Percentiles rank a stretch among this genome's conserved stretches.
These are phyloP conservation scores for Drosophila arawakana DNA, from an alignment of 1,140 invertebrate genomes.

Conservation along the genomic window DNA sequence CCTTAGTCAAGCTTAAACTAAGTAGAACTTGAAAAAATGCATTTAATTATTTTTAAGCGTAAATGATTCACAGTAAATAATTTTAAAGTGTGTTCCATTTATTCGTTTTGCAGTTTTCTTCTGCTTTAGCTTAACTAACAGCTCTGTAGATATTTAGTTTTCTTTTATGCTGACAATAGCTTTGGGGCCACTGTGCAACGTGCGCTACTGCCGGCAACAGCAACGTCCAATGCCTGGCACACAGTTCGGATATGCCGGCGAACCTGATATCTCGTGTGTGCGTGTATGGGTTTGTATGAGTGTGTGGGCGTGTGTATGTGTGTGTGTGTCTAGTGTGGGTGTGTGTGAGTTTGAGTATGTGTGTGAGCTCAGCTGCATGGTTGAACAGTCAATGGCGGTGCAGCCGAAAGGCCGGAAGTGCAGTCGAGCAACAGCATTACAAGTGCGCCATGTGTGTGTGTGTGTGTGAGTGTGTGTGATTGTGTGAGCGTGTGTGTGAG, in stretches of 20 bases:
- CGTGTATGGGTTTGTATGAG: slow-evolving; percentile 8
- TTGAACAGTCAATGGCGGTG: slow-evolving; percentile 74
- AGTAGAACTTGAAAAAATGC: too few relatives aligned
- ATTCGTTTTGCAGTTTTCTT: too few relatives aligned
- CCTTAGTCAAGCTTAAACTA: too few relatives aligned
- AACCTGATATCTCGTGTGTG: slow-evolving; percentile 57
- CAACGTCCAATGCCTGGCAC: slow-evolving; percentile 48
- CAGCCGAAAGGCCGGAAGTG: slow-evolving; percentile 71
- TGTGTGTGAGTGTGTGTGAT: slow-evolving; percentile 7
- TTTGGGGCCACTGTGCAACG: slow-evolving; percentile 33
- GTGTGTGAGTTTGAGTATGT: slow-evolving; percentile 12
- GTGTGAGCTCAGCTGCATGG: slow-evolving; percentile 51
- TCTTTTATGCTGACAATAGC: neutral
- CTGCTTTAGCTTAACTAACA: too few relatives aligned
- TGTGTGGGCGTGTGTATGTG: slow-evolving; percentile 17
- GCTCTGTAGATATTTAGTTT: too few relatives aligned
- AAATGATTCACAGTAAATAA: too few relatives aligned
- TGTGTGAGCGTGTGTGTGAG: slow-evolving; percentile 14
- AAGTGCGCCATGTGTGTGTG: slow-evolving; percentile 22
- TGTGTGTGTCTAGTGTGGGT: slow-evolving; percentile 8
- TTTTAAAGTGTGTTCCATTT: too few relatives aligned
- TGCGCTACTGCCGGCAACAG: slow-evolving; percentile 21
- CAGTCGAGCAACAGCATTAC: slow-evolving; percentile 70
- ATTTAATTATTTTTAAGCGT: too few relatives aligned
- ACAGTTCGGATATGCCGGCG: slow-evolving; percentile 64